Evolutionary conservation across 2,113 vertebrate genomes (phyloP).

Genomic region (Phainopepla nitens): DNA sequence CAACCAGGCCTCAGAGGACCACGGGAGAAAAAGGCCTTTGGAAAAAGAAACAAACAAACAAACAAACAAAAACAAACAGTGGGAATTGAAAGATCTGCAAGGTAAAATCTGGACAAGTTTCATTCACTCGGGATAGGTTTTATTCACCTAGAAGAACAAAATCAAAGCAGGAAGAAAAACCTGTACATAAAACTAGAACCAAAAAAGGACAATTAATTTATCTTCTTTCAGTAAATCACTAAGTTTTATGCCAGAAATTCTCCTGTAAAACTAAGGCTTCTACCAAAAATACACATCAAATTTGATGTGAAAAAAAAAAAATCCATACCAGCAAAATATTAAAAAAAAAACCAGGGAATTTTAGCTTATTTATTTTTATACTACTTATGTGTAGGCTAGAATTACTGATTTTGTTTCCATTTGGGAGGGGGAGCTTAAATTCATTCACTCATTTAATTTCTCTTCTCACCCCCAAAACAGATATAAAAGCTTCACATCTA

Average conservation of each 20-base stretch:
- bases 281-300: neutral
- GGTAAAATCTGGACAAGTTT: neutral
- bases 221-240: neutral
- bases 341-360: neutral
- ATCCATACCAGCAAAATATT: neutral
- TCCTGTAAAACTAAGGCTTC: neutral
- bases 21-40: neutral
- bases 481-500: neutral
- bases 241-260: neutral
- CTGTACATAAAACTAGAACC: neutral
- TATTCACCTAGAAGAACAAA: neutral
- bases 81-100: neutral
- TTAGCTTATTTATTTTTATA: neutral
- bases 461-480: neutral
- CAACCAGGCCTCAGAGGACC: neutral
- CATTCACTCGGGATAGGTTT: neutral
- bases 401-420: neutral
- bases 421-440: neutral
- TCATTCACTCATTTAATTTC: neutral
- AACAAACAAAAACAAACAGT: neutral
- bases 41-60: too few relatives aligned
- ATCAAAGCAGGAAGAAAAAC: neutral
- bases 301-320: neutral
- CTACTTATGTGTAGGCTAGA: neutral
- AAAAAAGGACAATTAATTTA: neutral